Evolutionary conservation across 1,140 invertebrate species (phyloP).

Genomic region (Drosophila littoralis): DNA sequence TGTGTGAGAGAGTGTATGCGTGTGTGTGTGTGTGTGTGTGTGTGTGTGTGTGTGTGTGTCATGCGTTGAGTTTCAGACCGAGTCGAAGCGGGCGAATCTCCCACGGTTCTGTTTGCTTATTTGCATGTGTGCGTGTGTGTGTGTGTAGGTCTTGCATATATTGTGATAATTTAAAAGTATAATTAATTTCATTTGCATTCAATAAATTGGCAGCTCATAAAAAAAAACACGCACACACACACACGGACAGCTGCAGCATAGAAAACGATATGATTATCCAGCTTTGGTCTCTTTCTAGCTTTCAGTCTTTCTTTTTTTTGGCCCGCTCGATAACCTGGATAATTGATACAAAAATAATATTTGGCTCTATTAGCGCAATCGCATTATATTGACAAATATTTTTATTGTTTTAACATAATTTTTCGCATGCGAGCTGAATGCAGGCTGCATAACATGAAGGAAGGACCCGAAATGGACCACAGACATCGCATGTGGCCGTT

Average conservation of each 20-base stretch:
- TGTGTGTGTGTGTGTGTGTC: slow-evolving; percentile 13
- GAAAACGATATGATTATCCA: slow-evolving; percentile 21
- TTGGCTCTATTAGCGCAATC: slow-evolving; percentile 82
- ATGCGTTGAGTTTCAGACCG: slow-evolving; percentile 17
- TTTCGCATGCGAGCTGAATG: slow-evolving; percentile 68
- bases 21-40: slow-evolving; percentile 7
- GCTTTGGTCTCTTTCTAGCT: background rate
- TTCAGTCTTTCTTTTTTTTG: background rate
- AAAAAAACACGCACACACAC: background rate
- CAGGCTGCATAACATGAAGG: slow-evolving; percentile 14
- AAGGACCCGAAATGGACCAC: slow-evolving; percentile 10
- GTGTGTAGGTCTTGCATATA: slow-evolving; percentile 34
- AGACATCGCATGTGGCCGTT: slow-evolving; percentile 12
- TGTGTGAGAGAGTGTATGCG: slow-evolving; percentile 9
- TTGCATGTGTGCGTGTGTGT: slow-evolving; percentile 10
- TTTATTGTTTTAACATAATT: slow-evolving; percentile 83
- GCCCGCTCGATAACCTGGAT: slow-evolving; percentile 49
- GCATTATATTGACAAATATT: slow-evolving; percentile 83
- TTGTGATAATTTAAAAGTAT: slow-evolving; percentile 70
- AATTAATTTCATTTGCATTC: slow-evolving; percentile 63
- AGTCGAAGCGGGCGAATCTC: slow-evolving; percentile 12
- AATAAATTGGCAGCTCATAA: slow-evolving; percentile 34
- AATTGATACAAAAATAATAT: slow-evolving; percentile 83
- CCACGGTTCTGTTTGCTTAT: slow-evolving; percentile 8
- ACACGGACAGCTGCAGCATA: background rate